Conservation (phyloP, 1,140 invertebrate species). For the Bombus polaris region DNA sequence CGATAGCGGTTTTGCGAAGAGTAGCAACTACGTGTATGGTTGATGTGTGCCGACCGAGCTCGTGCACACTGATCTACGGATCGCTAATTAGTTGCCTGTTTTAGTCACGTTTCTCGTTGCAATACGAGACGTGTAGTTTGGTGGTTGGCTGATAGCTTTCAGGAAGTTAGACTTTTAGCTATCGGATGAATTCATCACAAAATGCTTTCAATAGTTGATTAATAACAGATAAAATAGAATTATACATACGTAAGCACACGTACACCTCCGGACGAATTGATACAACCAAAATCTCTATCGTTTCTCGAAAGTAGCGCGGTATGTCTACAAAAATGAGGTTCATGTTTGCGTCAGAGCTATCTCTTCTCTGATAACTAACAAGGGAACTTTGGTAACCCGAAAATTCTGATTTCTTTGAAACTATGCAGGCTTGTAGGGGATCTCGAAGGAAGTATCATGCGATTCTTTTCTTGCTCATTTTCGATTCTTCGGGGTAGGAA, state of each 20-base stretch:
- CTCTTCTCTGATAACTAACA: neutral
- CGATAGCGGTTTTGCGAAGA: no score
- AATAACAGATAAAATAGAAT: neutral
- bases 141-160: neutral
- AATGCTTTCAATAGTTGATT: neutral
- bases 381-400: no score
- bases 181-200: neutral
- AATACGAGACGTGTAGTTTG: neutral
- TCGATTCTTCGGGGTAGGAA: no score
- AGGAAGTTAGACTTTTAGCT: neutral
- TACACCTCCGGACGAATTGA: no score
- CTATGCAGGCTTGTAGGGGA: no score
- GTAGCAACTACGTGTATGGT: no score
- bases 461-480: no score
- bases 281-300: neutral
- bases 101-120: conserved; percentile 23
- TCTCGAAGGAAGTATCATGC: no score
- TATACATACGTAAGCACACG: no score
- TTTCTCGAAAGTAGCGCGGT: neutral
- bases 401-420: no score
- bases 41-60: neutral
- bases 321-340: neutral
- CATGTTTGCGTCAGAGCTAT: neutral
- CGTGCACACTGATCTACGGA: neutral
- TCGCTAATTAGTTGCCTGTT: conserved; percentile 34